Base-by-base conservation (phyloP, 2,888 invertebrate species). In the Coleophora deauratella region DNA sequence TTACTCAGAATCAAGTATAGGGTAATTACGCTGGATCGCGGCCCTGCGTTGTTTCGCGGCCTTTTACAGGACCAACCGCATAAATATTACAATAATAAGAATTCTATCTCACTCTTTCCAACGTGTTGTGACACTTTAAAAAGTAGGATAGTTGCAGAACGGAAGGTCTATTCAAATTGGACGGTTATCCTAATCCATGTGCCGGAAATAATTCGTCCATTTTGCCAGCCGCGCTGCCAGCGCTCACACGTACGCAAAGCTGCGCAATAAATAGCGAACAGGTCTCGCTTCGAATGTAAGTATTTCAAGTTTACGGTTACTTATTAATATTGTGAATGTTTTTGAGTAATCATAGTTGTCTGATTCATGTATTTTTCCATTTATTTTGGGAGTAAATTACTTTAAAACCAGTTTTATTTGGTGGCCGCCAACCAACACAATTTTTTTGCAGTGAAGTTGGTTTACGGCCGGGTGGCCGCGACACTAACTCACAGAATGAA, bases 381-480 rank as follows among this genome's bases (percentile, higher is more conserved):
- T 36, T 39, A 38, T 43, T 43, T 39, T 43, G 42, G 38, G 33
- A 39, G 36, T 43, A 43, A 40, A 40, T 41, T 13, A 35, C 43
- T 38, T 44, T 32, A 41, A 44, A 40, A 40, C 40, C 36, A 43
- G 43, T 43, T 43, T 43, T 37, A 33, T 44, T 30, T 41, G 37
- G 35, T 27, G 44, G 44, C 41, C 44, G 41, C 40, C 40, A 40
- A 44, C 38, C 38, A 44, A 40, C 30, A 44, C 38, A 35, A 44
- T 35, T 38, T n/a, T 9, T 38, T 41, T 38, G 40, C 38, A 40
- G 40, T 44, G 15, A 32, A 38, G 38, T 40, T 44, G 40, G 38
- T 40, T 28, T 44, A 44, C 40, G 44, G 44, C 44, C 40, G 44
- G 38, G 41, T 40, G 44, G 40, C 38, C 44, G 40, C 38, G 39